Base-by-base conservation (phyloP, 1,140 invertebrate genomes). In the Branchinecta lindahli region DNA sequence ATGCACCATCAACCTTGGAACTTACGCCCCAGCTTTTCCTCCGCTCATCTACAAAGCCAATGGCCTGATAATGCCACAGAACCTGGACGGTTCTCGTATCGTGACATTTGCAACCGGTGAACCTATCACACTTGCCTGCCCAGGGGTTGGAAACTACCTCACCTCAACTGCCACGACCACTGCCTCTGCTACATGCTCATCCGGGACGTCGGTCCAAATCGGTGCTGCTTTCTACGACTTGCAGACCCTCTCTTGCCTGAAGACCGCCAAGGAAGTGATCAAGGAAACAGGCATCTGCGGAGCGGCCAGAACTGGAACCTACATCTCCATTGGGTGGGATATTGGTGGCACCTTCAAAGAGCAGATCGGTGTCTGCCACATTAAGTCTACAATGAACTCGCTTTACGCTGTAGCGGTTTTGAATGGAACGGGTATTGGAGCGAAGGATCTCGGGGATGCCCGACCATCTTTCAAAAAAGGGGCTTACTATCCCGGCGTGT, bases 381-480 rank as follows among this genome's bases (percentile, higher is more conserved):
- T 66, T 65, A 69, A 69, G 47, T 44, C 18, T 46, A 69, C 61
- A 33, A 66, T 45, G 21, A 66, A 66, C 33, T 69, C 68, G 10
- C 66, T 66, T 15, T 72, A 72, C 20, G n/a, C 71, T 0, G 44
- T 66, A n/a, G 10, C 68, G 21, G 15, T 45, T n/a, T 10, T 72
- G 8, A 46, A 10, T 21, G 71, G 71, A n/a, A 66, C 68, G 5
- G 45, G 46, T 15, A 67, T 72, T 44, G 71, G 66, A 8, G 71
- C 71, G 44, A 65, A 70, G 8, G 71, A 72, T 21, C 33, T 45
- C 18, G 68, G 44, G 7, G 67, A 70, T 46, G 18, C 65, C 15
- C 18, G 71, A 8, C 71, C 71, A 8, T 65, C 52, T 20, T 72
- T 72, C 71, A 46, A 66, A 12, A 72, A 72, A 66, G 71, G 68